These are phyloP conservation scores for Sebastiscus tertius DNA, from an alignment of 2,797 vertebrate genomes.

Conservation along the genomic window DNA sequence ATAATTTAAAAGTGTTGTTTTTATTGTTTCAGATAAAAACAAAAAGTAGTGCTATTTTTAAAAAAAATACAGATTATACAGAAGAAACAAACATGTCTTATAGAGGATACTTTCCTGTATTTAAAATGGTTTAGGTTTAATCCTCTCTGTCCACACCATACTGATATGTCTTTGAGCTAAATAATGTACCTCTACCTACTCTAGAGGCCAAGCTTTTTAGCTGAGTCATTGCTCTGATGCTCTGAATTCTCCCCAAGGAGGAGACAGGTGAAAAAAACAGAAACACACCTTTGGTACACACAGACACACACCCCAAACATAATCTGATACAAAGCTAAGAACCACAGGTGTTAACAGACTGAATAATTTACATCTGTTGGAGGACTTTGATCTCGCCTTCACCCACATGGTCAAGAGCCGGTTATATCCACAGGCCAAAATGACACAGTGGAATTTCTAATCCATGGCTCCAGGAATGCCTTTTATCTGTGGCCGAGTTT, in stretches of 20 bases:
- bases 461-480: conserved; percentile 33
- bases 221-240: conserved; percentile 5
- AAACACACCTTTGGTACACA: not conserved
- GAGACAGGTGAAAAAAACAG: not conserved
- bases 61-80: not conserved
- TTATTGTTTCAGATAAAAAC: not conserved
- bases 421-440: not conserved
- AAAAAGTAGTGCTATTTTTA: not conserved
- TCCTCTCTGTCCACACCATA: not conserved
- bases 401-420: not conserved
- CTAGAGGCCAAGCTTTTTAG: not conserved
- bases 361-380: conserved; percentile 43
- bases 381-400: conserved; percentile 34
- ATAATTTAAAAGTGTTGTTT: too few relatives aligned
- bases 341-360: conserved; percentile 28
- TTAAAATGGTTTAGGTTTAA: not conserved
- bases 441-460: conserved; percentile 34
- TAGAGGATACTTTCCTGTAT: not conserved
- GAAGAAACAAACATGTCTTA: not conserved
- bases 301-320: not conserved
- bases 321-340: conserved; percentile 16
- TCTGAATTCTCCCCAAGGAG: not conserved
- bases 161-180: not conserved
- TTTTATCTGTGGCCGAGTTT: conserved; percentile 17
- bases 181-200: not conserved